Evolutionary conservation across 37 sponge, comb jelly and placozoan genomes (phyloP).

Genomic region (Bolinopsis microptera): DNA sequence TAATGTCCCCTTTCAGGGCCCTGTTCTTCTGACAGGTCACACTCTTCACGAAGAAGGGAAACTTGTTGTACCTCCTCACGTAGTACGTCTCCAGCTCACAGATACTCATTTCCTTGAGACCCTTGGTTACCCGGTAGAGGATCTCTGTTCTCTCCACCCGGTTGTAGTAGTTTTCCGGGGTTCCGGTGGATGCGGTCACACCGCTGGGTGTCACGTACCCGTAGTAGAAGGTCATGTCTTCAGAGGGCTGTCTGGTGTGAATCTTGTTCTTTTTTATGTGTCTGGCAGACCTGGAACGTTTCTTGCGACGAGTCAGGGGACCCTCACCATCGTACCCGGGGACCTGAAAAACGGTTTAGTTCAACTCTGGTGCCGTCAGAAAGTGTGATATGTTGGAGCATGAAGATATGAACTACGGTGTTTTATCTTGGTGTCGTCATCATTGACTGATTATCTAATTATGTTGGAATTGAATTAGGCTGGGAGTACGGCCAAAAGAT

Average conservation of each 20-base stretch:
- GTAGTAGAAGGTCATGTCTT: neutral
- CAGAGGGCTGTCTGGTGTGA: neutral
- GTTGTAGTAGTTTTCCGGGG: neutral
- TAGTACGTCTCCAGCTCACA: slow-evolving; percentile 47
- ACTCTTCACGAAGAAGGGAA: slow-evolving; percentile 46
- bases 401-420: neutral
- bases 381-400: neutral
- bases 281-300: neutral
- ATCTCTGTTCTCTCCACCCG: neutral
- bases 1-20: neutral
- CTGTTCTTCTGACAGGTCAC: slow-evolving; percentile 23
- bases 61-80: slow-evolving; percentile 41
- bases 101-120: neutral
- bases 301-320: neutral
- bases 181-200: neutral
- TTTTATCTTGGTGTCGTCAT: neutral
- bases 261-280: neutral
- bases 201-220: neutral
- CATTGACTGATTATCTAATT: neutral
- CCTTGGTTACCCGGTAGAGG: neutral
- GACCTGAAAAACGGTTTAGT: neutral
- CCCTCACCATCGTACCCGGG: neutral
- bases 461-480: neutral
- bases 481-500: neutral
- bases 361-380: neutral